phyloP scores from a whole-genome alignment of 2,113 vertebrate genomes.

The Maccullochella peelii region DNA sequence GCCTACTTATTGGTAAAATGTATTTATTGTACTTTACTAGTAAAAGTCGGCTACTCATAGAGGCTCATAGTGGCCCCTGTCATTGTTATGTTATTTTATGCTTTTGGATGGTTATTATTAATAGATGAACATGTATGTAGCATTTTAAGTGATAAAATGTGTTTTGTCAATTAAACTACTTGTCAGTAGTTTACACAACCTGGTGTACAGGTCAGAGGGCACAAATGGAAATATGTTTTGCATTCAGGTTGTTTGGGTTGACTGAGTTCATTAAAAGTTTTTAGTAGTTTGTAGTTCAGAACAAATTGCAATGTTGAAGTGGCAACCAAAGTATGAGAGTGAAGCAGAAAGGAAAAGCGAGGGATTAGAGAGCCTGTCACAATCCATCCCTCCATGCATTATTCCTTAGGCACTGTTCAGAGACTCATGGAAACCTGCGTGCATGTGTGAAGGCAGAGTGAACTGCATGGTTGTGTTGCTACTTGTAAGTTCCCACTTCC shows the following conservation, averaged over 20 bases:
- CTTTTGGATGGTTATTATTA: not conserved
- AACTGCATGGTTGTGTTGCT: slow-evolving; percentile 58
- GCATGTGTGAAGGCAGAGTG: slow-evolving; percentile 19
- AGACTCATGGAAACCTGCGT: slow-evolving; percentile 54
- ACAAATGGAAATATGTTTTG: not conserved
- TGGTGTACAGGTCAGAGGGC: not conserved
- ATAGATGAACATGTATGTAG: not conserved
- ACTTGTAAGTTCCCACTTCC: slow-evolving; percentile 51
- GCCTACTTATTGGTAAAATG: not conserved
- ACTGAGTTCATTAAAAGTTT: not conserved
- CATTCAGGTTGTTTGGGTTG: not conserved
- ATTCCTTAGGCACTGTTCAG: slow-evolving; percentile 67
- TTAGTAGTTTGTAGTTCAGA: not conserved
- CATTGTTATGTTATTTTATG: not conserved
- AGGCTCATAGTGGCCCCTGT: not conserved
- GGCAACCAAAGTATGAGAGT: slow-evolving; percentile 15
- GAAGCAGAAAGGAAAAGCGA: slow-evolving; percentile 27
- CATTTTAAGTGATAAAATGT: no score
- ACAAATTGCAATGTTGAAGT: slow-evolving; percentile 25
- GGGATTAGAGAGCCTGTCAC: slow-evolving; percentile 72
- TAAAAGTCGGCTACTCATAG: not conserved
- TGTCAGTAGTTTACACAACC: no score
- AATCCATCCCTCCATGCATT: slow-evolving; percentile 66
- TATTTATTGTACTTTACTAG: not conserved
- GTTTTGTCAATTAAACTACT: no score